phyloP scores from a whole-genome alignment of 1,140 invertebrate species.

The Drosophila baimaii region DNA sequence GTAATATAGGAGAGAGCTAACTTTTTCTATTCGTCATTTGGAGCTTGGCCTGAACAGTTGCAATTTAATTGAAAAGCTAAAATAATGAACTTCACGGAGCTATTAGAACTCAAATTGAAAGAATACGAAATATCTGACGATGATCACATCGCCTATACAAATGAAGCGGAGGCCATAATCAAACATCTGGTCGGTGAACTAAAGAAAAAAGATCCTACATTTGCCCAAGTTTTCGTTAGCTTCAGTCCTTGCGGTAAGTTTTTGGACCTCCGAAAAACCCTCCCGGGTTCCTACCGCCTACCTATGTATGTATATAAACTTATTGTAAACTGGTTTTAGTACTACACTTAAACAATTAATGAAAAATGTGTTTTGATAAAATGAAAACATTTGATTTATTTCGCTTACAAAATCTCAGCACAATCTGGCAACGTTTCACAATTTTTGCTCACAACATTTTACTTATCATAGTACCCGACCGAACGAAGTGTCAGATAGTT shows the following conservation, averaged over 20 bases:
- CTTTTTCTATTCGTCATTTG: neutral
- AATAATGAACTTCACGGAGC: neutral
- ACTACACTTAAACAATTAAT: too few relatives aligned
- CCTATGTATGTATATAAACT: too few relatives aligned
- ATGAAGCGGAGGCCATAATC: neutral
- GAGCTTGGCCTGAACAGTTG: neutral
- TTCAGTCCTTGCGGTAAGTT: conserved; percentile 24
- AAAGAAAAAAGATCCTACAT: neutral
- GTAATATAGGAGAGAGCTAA: neutral
- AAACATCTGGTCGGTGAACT: conserved; percentile 20
- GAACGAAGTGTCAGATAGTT: too few relatives aligned
- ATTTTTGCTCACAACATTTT: too few relatives aligned
- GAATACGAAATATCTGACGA: neutral
- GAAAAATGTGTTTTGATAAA: too few relatives aligned
- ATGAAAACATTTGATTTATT: too few relatives aligned
- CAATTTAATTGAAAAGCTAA: neutral
- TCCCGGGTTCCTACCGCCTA: too few relatives aligned
- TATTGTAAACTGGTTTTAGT: too few relatives aligned
- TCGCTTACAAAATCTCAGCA: too few relatives aligned
- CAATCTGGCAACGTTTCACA: too few relatives aligned
- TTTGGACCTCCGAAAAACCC: too few relatives aligned
- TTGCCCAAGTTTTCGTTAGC: conserved; percentile 6
- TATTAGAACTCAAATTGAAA: neutral
- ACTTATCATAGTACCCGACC: too few relatives aligned
- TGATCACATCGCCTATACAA: conserved; percentile 4